Base-by-base conservation (phyloP, 2,888 invertebrate species). In the Quadroppia sp. region DNA sequence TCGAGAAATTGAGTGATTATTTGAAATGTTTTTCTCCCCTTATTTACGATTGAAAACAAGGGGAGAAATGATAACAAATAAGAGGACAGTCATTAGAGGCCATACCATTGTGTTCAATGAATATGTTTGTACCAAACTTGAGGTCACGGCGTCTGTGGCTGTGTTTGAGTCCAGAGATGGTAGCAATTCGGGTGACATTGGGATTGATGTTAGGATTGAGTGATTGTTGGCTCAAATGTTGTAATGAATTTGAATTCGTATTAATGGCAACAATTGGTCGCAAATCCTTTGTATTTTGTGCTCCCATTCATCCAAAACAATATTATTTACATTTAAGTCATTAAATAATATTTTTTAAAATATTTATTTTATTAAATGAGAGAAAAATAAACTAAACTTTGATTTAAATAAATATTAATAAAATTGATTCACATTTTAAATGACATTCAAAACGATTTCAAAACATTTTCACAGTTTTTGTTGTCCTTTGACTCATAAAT, bases 41-140 rank as follows among this genome's bases (percentile, higher is more conserved):
- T 36, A 36, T 36, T 36, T 36, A 36, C 6, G 11, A 11, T 36
- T 2, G 59, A 61, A 17, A 3, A 17, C n/a, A 1, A 4, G n/a
- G 1, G 3, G n/a, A 9, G 6, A 36, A 13, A 28, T 59, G 17
- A 15, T 7, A 2, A 15, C 45, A 15, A 32, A 75, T 45, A 86
- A n/a, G n/a, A n/a, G n/a, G n/a, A n/a, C n/a, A n/a, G n/a, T n/a
- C n/a, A n/a, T n/a, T n/a, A n/a, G n/a, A n/a, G n/a, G n/a, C n/a
- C 90, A 88, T 85, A 94, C 94, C 94, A 85, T 90, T 93, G 84
- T 94, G 94, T 86, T 94, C 94, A 53, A 93, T 93, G 85, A 94
- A 94, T 83, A 94, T 92, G 85, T 94, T 94, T 20, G 40, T 25
- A 23, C 69, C 25, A 23, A 69, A 69, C 45, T 69, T 69, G 17